Conservation (phyloP, 2,113 vertebrate genomes). For the Salvelinus namaycush region DNA sequence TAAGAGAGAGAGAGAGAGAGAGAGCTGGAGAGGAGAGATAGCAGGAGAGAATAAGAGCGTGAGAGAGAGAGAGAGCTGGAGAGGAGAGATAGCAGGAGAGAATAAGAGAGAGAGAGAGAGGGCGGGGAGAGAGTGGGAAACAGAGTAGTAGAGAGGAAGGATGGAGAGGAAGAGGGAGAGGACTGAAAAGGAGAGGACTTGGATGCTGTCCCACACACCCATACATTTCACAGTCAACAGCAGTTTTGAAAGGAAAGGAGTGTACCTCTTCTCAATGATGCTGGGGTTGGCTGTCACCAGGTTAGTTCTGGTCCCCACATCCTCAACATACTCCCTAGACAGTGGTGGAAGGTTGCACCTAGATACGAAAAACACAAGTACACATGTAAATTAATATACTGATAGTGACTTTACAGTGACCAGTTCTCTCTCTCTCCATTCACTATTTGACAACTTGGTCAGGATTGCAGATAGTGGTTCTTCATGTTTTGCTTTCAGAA, state of each 20-base stretch:
- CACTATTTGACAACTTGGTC: not conserved
- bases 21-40: not conserved
- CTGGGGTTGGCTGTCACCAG: constrained; percentile 97
- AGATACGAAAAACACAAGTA: constrained; percentile 41
- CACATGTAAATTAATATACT: not conserved
- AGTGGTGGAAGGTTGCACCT: constrained; percentile 97
- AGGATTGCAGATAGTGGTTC: not conserved
- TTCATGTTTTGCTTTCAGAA: no score
- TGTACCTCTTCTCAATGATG: constrained; percentile 94
- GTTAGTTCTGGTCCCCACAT: constrained; percentile 88
- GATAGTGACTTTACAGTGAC: not conserved
- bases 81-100: not conserved
- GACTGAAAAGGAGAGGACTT: not conserved
- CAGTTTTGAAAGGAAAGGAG: not conserved
- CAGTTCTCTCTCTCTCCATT: not conserved
- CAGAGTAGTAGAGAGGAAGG: not conserved
- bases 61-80: not conserved
- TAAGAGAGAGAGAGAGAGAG: not conserved
- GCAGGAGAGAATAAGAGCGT: no score
- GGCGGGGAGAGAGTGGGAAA: not conserved
- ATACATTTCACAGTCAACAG: not conserved
- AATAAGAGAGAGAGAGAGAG: not conserved
- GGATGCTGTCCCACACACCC: not conserved
- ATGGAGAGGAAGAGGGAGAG: not conserved
- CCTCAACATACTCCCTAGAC: constrained; percentile 84